Percentiles rank a stretch among this genome's conserved stretches.
phyloP scores from a whole-genome alignment of 2,888 invertebrate species.

The Cetonia aurata region DNA sequence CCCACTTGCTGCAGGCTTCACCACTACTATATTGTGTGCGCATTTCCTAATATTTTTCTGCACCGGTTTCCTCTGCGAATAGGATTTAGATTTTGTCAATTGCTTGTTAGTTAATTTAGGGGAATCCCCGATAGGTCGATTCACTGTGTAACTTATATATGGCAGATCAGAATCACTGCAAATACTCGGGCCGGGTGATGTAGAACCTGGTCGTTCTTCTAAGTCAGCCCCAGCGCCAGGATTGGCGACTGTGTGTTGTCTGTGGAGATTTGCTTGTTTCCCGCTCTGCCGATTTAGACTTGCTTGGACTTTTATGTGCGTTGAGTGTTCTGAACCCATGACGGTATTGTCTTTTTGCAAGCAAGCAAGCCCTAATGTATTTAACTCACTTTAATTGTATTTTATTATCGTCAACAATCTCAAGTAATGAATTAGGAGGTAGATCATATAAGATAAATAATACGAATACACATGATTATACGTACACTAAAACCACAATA shows the following conservation, averaged over 20 bases:
- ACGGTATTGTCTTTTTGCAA: no score
- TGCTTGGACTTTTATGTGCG: constrained; percentile 53
- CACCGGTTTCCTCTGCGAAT: constrained; percentile 61
- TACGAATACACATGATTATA: no score
- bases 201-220: constrained; percentile 74
- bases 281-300: constrained; percentile 53
- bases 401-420: no score
- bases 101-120: constrained; percentile 81
- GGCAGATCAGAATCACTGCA: constrained; percentile 92
- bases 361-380: no score
- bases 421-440: no score
- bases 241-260: constrained; percentile 66
- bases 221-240: constrained; percentile 58
- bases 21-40: constrained; percentile 84
- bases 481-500: no score
- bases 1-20: constrained; percentile 77
- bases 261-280: constrained; percentile 57
- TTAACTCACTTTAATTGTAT: no score
- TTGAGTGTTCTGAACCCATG: constrained; percentile 66
- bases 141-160: constrained; percentile 91
- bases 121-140: constrained; percentile 91
- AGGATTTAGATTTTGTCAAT: constrained; percentile 59
- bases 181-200: constrained; percentile 88
- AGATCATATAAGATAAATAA: no score
- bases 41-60: constrained; percentile 67